These are phyloP conservation scores for Strigamia maritima DNA, from an alignment of 2,888 invertebrate genomes.

Conservation along the genomic window DNA sequence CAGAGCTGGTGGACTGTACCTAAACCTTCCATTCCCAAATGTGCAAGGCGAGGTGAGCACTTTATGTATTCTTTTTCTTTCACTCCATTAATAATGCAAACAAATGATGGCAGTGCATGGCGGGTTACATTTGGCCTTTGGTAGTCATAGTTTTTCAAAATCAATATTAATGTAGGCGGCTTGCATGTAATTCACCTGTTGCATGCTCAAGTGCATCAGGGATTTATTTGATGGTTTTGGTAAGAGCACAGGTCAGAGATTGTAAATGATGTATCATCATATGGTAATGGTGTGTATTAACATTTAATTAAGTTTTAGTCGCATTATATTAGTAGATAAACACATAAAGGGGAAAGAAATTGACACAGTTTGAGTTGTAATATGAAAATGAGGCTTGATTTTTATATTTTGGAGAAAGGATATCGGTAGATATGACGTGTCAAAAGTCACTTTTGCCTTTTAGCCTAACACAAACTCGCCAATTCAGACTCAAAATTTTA, in stretches of 20 bases:
- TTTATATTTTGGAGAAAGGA: no score
- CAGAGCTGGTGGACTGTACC: slow-evolving; percentile 47
- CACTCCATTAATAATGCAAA: background rate
- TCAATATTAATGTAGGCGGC: background rate
- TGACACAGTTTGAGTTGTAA: no score
- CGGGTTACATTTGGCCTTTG: background rate
- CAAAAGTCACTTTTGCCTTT: no score
- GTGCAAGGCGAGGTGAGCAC: slow-evolving; percentile 50
- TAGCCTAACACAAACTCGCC: no score
- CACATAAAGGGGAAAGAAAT: no score
- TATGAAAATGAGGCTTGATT: no score
- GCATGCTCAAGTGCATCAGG: background rate
- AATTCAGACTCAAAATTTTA: no score
- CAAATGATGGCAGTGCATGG: background rate
- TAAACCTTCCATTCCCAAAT: slow-evolving; percentile 53
- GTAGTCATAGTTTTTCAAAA: background rate
- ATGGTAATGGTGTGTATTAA: background rate
- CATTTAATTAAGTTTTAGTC: no score
- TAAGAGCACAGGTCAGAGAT: background rate
- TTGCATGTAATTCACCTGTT: slow-evolving; percentile 3
- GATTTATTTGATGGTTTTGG: background rate
- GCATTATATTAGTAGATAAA: no score
- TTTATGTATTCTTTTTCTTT: background rate
- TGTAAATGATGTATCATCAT: background rate
- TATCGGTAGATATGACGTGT: no score